Conservation (phyloP, 1,140 invertebrate genomes). For the Drosophila hydei region DNA sequence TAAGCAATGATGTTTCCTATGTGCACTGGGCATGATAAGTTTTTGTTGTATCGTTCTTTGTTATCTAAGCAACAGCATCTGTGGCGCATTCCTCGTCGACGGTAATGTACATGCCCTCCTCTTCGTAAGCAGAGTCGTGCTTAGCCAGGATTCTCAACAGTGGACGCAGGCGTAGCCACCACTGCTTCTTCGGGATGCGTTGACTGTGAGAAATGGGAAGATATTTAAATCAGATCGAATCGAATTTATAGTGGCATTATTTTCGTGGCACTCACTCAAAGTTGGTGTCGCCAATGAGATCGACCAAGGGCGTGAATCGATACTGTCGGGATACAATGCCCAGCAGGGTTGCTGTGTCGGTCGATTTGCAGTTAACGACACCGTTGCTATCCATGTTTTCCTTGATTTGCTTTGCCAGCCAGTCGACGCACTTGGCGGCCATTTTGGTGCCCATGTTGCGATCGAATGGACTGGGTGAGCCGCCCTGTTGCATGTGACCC, state of each 20-base stretch:
- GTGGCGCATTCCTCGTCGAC: slow-evolving; percentile 88
- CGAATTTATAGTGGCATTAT: background rate
- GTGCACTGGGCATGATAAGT: slow-evolving; percentile 49
- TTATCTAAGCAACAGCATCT: slow-evolving; percentile 75
- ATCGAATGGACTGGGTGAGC: slow-evolving; percentile 99
- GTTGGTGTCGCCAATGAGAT: slow-evolving; percentile 94
- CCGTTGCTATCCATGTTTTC: slow-evolving; percentile 86
- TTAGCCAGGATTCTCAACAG: slow-evolving; percentile 98
- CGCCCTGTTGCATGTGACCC: slow-evolving; percentile 98
- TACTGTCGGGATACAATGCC: slow-evolving; percentile 96
- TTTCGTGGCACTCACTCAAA: slow-evolving; percentile 90
- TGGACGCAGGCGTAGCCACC: slow-evolving; percentile 99
- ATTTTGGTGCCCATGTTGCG: slow-evolving; percentile 99
- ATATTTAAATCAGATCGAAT: background rate
- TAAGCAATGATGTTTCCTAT: slow-evolving; percentile 18
- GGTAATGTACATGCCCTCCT: slow-evolving; percentile 94
- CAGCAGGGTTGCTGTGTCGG: slow-evolving; percentile 91
- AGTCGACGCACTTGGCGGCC: slow-evolving; percentile 96
- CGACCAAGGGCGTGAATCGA: slow-evolving; percentile 94
- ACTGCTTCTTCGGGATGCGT: slow-evolving; percentile 96
- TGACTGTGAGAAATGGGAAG: slow-evolving; percentile 86
- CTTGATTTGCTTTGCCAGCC: slow-evolving; percentile 91
- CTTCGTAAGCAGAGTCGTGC: slow-evolving; percentile 96
- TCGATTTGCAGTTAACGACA: slow-evolving; percentile 86
- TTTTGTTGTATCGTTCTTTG: background rate